Evolutionary conservation across 2,113 vertebrate species (phyloP).

Genomic region (Motacilla tschutschensis): DNA sequence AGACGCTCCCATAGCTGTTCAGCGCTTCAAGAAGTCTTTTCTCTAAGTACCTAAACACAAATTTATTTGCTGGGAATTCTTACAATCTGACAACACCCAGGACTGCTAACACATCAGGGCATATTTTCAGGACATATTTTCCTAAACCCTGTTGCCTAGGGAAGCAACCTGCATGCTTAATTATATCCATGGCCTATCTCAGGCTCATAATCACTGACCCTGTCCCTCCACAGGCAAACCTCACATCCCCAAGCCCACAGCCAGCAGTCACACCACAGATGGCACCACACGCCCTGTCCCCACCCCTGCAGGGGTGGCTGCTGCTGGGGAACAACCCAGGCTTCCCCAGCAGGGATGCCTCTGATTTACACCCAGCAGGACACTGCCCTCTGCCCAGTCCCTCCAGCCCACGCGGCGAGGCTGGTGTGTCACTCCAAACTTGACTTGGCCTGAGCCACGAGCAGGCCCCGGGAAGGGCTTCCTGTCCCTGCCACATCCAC

Average conservation of each 20-base stretch:
- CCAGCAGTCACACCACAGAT: fast-evolving
- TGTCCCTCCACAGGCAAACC: background rate
- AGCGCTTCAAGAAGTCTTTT: fast-evolving
- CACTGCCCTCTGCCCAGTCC: background rate
- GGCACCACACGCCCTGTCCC: background rate
- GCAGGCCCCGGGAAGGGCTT: background rate
- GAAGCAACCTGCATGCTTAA: background rate
- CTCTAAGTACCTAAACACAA: background rate
- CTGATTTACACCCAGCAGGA: background rate
- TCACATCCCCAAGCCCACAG: fast-evolving
- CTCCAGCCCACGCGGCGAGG: fast-evolving
- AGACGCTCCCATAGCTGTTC: background rate
- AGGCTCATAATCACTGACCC: background rate
- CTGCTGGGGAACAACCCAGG: background rate
- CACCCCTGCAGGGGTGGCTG: background rate
- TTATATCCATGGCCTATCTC: background rate
- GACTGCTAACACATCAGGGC: background rate
- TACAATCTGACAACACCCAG: background rate
- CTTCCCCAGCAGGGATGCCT: background rate
- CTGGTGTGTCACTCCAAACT: background rate
- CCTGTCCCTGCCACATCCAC: background rate
- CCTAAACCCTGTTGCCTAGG: background rate
- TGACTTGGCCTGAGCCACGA: background rate
- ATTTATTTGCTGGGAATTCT: background rate
- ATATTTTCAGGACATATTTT: background rate